phyloP scores from a whole-genome alignment of 1,140 invertebrate genomes.

The Bathynomus jamesi region DNA sequence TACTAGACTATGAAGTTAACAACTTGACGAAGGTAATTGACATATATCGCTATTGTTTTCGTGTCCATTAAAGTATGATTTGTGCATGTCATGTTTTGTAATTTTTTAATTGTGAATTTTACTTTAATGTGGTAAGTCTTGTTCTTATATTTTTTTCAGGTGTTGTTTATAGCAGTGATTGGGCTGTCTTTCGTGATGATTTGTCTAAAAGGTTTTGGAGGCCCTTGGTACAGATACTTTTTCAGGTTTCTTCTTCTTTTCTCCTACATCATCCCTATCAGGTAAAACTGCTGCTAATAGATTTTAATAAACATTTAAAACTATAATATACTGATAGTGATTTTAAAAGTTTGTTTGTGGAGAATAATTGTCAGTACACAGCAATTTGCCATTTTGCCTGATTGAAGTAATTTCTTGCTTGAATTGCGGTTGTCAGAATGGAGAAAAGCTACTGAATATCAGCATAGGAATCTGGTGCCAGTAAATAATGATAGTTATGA shows the following conservation, averaged over 20 bases:
- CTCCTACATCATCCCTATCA: constrained; percentile 98
- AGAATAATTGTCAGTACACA: too few species aligned
- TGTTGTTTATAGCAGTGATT: constrained; percentile 87
- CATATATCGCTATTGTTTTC: background rate
- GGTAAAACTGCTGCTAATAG: constrained; percentile 50
- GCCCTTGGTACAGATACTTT: constrained; percentile 93
- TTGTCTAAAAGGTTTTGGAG: constrained; percentile 85
- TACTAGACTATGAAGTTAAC: constrained; percentile 93
- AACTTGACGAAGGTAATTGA: constrained; percentile 72
- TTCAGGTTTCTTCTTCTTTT: constrained; percentile 95
- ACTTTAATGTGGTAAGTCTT: background rate
- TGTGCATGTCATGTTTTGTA: too few species aligned
- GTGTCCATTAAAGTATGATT: background rate
- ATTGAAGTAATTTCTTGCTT: too few species aligned
- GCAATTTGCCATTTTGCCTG: too few species aligned
- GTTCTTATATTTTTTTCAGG: constrained; percentile 44
- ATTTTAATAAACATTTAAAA: too few species aligned
- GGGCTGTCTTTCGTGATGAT: constrained; percentile 90
- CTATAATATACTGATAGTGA: too few species aligned
- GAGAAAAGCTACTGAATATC: too few species aligned
- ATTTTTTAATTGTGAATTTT: background rate
- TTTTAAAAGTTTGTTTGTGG: too few species aligned
- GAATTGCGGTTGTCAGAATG: too few species aligned
- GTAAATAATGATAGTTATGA: too few species aligned
- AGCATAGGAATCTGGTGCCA: too few species aligned